Percentiles rank a stretch among this genome's conserved stretches.
These are phyloP conservation scores for Odontocerum albicorne DNA, from an alignment of 2,888 invertebrate species.

Conservation along the genomic window DNA sequence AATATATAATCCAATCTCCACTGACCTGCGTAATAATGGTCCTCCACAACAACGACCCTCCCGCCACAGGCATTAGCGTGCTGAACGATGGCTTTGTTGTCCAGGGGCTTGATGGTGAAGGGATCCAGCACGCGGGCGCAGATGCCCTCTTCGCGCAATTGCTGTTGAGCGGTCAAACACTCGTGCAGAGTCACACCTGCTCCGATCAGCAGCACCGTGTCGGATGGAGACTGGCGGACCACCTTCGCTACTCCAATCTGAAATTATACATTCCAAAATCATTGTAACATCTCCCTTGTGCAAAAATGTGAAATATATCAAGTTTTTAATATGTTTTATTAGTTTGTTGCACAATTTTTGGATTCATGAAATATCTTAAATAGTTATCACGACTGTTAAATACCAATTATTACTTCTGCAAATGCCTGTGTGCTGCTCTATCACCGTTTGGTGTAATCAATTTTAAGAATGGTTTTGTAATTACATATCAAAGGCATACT, in stretches of 20 bases:
- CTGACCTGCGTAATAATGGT: slow-evolving; percentile 90
- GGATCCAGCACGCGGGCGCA: slow-evolving; percentile 87
- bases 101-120: slow-evolving; percentile 95
- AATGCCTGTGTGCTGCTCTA: too few species aligned
- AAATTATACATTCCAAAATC: slow-evolving; percentile 31
- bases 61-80: slow-evolving; percentile 82
- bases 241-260: slow-evolving; percentile 78
- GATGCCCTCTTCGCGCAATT: slow-evolving; percentile 69
- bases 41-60: slow-evolving; percentile 89
- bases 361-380: too few species aligned
- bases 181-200: slow-evolving; percentile 94
- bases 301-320: neutral
- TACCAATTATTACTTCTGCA: too few species aligned
- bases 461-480: neutral
- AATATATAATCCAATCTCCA: too few species aligned
- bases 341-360: too few species aligned
- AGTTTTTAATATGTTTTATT: too few species aligned
- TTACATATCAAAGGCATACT: neutral
- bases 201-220: slow-evolving; percentile 86
- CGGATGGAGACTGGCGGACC: slow-evolving; percentile 72
- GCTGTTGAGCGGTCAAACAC: slow-evolving; percentile 80
- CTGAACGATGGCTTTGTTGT: slow-evolving; percentile 71
- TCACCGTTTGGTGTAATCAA: neutral
- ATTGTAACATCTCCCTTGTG: neutral
- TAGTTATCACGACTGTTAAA: too few species aligned